A percentile compares a stretch with the other conserved stretches of the same genome.
phyloP scores from a whole-genome alignment of 2,888 invertebrate species.

The Ommatoiulus sabulosus region DNA sequence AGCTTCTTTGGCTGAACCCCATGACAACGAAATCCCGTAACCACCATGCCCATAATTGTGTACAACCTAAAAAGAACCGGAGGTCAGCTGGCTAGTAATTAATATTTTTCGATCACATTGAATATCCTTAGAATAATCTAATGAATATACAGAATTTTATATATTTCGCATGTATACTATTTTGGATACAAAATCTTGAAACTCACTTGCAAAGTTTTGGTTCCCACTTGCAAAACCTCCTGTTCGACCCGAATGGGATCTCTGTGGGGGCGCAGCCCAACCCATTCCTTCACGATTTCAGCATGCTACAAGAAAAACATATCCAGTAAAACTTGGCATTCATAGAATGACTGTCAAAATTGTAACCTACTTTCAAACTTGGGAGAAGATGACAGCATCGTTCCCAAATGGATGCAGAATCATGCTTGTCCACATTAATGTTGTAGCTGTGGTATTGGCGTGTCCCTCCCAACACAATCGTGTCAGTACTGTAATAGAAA shows the following conservation, averaged over 20 bases:
- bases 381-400: conserved; percentile 84
- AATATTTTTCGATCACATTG: not conserved
- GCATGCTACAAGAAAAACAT: conserved; percentile 65
- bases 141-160: not conserved
- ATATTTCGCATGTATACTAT: too few relatives aligned
- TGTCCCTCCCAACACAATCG: conserved; percentile 86
- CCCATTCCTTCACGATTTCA: conserved; percentile 78
- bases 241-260: conserved; percentile 67
- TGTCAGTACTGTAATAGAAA: conserved; percentile 70
- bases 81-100: not conserved
- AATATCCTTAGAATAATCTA: not conserved
- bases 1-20: conserved; percentile 86
- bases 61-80: conserved; percentile 73
- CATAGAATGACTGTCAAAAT: not conserved
- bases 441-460: conserved; percentile 85
- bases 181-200: not conserved
- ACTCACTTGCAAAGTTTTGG: conserved; percentile 22
- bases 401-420: conserved; percentile 81
- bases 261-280: conserved; percentile 87
- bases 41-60: conserved; percentile 98
- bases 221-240: conserved; percentile 47
- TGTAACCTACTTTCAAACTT: conserved; percentile 68
- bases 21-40: conserved; percentile 90
- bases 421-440: conserved; percentile 76
- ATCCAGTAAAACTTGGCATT: not conserved